Conservation (phyloP, 2,888 invertebrate species). For the Tenthredo notha region DNA sequence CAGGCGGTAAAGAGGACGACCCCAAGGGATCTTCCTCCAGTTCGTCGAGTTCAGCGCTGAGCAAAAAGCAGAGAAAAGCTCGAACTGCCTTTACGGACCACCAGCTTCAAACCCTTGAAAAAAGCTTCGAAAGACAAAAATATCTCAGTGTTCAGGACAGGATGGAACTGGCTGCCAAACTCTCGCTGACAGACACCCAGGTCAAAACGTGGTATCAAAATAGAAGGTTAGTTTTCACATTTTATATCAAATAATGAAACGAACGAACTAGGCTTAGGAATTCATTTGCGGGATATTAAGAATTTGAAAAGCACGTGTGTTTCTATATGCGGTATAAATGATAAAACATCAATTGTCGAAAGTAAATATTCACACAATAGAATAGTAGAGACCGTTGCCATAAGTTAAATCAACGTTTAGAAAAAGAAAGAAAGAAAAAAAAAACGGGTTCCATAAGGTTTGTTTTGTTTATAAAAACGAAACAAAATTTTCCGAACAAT, state of each 20-base stretch:
- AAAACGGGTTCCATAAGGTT: too few relatives aligned
- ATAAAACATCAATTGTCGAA: too few relatives aligned
- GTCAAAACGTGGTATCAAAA: constrained; percentile 99
- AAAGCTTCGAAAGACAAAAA: constrained; percentile 98
- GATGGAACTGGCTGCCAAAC: constrained; percentile 97
- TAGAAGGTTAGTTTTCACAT: constrained; percentile 86
- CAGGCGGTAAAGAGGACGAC: constrained; percentile 93
- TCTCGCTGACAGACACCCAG: constrained; percentile 98
- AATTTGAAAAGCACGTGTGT: not conserved
- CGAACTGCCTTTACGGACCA: constrained; percentile 99
- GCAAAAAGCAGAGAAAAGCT: constrained; percentile 97
- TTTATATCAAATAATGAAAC: not conserved
- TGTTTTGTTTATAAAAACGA: too few relatives aligned
- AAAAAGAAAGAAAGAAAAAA: too few relatives aligned
- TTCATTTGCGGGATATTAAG: not conserved
- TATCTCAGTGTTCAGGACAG: constrained; percentile 98
- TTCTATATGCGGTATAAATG: not conserved
- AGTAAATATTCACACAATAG: too few relatives aligned
- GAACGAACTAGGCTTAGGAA: too few relatives aligned
- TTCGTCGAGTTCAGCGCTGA: constrained; percentile 81
- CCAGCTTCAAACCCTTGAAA: constrained; percentile 97
- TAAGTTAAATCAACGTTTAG: too few relatives aligned
- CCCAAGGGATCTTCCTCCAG: constrained; percentile 84
- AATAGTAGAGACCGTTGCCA: too few relatives aligned
- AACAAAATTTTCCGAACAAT: too few relatives aligned